These are phyloP conservation scores for Apodemus agrarius DNA, from an alignment of 2,797 vertebrate species.

Conservation along the genomic window DNA sequence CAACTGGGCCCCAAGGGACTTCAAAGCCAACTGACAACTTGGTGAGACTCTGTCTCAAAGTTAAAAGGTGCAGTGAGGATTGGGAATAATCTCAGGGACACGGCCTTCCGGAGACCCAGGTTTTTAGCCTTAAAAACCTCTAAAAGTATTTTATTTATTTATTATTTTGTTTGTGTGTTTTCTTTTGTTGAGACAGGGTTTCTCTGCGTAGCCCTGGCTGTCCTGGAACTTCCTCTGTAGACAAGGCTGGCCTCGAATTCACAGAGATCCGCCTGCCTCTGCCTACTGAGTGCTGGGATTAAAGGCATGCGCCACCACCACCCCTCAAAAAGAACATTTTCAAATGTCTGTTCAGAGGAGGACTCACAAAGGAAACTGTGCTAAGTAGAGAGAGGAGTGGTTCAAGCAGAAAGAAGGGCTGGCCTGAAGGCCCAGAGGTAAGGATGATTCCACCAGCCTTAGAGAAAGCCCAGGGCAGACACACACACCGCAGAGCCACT, in stretches of 20 bases:
- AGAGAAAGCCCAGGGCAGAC: not conserved
- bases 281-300: not conserved
- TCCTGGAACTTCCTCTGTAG: not conserved
- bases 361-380: not conserved
- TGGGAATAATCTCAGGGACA: not conserved
- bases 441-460: not conserved
- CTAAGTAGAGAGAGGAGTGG: not conserved
- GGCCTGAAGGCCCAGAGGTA: not conserved
- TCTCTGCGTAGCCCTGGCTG: not conserved
- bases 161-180: not conserved
- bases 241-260: not conserved
- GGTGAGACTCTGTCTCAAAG: not conserved
- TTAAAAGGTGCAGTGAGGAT: not conserved
- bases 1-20: not conserved
- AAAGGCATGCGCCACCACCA: not conserved
- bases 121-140: not conserved
- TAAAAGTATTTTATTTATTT: not conserved
- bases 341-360: not conserved
- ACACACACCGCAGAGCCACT: not conserved
- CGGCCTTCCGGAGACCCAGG: not conserved
- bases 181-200: not conserved
- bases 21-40: not conserved
- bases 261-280: not conserved
- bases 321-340: not conserved
- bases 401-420: not conserved